Percentiles rank a stretch among this genome's conserved stretches.
phyloP scores from a whole-genome alignment of 2,797 vertebrate species.

The Tenualosa ilisha region DNA sequence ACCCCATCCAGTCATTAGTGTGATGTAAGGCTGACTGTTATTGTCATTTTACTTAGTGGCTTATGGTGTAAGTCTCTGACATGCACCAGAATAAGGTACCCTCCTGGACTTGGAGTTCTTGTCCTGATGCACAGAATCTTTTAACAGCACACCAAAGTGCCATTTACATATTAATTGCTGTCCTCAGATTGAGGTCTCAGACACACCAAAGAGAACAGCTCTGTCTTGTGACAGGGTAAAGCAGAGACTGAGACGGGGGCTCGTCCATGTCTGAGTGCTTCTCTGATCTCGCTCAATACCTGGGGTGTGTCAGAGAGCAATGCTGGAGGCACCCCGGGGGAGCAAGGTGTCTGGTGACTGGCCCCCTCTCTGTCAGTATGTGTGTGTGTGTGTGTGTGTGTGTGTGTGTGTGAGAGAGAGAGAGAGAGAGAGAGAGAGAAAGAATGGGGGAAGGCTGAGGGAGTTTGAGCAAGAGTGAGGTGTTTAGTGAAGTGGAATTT shows the following conservation, averaged over 20 bases:
- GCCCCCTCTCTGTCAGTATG: not conserved
- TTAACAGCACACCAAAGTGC: not conserved
- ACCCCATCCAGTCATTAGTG: not conserved
- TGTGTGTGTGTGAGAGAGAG: not conserved
- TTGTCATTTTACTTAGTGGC: not conserved
- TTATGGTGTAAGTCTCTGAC: not conserved
- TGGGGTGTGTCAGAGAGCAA: not conserved
- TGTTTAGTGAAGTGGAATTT: constrained; percentile 25
- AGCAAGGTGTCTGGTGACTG: not conserved
- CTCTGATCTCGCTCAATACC: not conserved
- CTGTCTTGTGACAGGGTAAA: not conserved
- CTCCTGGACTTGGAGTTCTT: not conserved
- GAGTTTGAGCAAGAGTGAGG: not conserved
- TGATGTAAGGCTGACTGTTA: not conserved
- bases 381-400: not conserved
- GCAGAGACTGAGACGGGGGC: not conserved
- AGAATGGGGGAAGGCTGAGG: not conserved
- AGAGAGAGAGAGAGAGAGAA: not conserved
- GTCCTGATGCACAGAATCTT: not conserved
- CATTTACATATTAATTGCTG: not conserved
- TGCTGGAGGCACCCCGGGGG: not conserved
- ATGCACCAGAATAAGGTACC: not conserved
- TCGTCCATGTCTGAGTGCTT: not conserved
- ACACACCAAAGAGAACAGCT: not conserved
- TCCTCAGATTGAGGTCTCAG: not conserved